Conservation (phyloP, 1,140 invertebrate species). For the Hypothenemus hampei region DNA sequence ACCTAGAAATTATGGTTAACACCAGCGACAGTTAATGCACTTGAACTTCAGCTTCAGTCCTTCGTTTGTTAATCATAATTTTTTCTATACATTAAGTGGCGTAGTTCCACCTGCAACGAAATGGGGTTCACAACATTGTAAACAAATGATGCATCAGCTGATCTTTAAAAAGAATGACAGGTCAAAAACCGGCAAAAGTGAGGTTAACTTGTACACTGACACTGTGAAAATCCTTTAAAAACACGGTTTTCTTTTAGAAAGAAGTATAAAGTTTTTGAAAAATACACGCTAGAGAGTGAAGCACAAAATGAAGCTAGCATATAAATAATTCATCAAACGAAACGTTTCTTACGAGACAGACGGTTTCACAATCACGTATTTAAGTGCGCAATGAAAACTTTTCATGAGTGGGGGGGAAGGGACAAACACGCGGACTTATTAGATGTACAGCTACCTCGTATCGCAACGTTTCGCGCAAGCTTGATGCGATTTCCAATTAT, state of each 20-base stretch:
- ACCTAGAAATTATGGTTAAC: conserved; percentile 2
- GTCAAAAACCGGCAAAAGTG: conserved; percentile 25
- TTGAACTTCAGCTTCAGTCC: not conserved
- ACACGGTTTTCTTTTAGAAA: not conserved
- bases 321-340: conserved; percentile 14
- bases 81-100: conserved; percentile 3
- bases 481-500: too few species aligned
- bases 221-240: not conserved
- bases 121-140: conserved; percentile 7
- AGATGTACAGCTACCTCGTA: too few species aligned
- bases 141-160: conserved; percentile 27
- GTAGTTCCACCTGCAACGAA: not conserved
- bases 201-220: conserved; percentile 10
- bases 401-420: not conserved
- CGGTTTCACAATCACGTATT: conserved; percentile 4
- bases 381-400: conserved; percentile 13
- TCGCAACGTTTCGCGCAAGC: too few species aligned
- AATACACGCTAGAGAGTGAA: conserved; percentile 1
- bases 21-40: not conserved
- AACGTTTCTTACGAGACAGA: conserved; percentile 5
- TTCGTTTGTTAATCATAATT: conserved; percentile 18
- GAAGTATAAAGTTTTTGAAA: not conserved
- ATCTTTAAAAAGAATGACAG: conserved; percentile 28
- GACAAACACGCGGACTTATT: not conserved
- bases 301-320: conserved; percentile 7